Evolutionary conservation across 2,113 vertebrate genomes (phyloP), one percentile per base, ranked within the genome.

Genomic region (Ptychochromis oligacanthus): DNA sequence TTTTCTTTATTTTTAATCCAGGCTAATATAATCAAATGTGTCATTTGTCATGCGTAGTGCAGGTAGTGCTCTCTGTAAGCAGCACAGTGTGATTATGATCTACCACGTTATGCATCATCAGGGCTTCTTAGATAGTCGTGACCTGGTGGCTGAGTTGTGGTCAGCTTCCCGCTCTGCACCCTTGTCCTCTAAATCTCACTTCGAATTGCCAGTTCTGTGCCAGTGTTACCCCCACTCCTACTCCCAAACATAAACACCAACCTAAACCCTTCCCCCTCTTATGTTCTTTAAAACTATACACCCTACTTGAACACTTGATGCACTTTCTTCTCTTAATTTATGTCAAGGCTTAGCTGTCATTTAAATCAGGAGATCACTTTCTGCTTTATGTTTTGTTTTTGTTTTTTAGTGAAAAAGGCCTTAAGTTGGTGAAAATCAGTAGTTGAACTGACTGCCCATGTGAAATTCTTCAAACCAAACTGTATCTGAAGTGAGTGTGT

Each of bases 271-370:
- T 61, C 81, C 83, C 85, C 74, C 92, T 43, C 85, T 91, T 84
- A 77, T 91, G 76, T 87, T 95, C 91, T 91, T 91, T 95, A 84
- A 94, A 96, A 94, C 95, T 96, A 91, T 89, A 82, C 94, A 95
- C 93, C 96, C 94, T 97, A 98, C 97, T 98, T 99, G 97, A 99
- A 98, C 96, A 98, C 97, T 97, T 93, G 91, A 24, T 97, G 98
- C 98, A 99, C 98, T 99, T 99, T 93, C 97, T 96, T 97, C 89
- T 86, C 82, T 91, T 96, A 92, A 94, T 92, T 95, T 95, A 94
- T 93, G 89, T 88, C 18, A 54, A 31, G 87, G 84, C 61, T 77
- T 92, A 81, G 88, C 90, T 90, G 86, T 91, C 84, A 90, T 90
- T 93, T 86, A 79, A 46, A 93, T 93, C 93, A 94, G 93, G 92